A percentile compares a stretch with the other conserved stretches of the same genome.
These are phyloP conservation scores for Conus betulinus DNA, from an alignment of 1,140 invertebrate species.

Conservation along the genomic window DNA sequence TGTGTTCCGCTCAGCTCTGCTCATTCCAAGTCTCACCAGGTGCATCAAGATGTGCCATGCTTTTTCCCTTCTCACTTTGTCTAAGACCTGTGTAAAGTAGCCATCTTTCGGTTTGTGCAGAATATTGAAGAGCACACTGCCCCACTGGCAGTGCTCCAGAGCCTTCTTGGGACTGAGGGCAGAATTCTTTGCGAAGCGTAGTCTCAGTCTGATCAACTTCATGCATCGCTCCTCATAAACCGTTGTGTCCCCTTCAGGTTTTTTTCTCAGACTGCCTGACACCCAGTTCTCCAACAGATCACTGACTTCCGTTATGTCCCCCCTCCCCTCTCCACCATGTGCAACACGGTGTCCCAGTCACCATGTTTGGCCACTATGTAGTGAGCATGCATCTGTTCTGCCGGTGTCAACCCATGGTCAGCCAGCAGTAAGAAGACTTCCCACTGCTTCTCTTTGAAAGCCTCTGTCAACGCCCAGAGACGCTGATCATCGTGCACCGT, in stretches of 20 bases:
- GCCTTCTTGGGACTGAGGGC: no score
- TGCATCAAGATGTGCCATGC: not conserved
- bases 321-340: not conserved
- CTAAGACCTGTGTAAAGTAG: not conserved
- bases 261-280: no score
- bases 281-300: not conserved
- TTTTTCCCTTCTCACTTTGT: not conserved
- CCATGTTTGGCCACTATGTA: not conserved
- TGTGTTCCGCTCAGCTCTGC: not conserved
- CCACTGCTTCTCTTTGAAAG: not conserved
- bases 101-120: not conserved
- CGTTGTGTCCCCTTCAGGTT: no score
- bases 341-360: conserved; percentile 1
- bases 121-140: not conserved
- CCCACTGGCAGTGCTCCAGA: no score
- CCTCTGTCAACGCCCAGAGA: not conserved
- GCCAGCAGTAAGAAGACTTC: not conserved
- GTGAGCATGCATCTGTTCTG: not conserved
- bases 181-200: no score
- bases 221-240: no score
- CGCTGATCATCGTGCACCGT: not conserved
- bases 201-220: no score
- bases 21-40: not conserved
- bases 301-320: not conserved
- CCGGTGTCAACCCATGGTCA: not conserved